A percentile compares a stretch with the other conserved stretches of the same genome.
Evolutionary conservation across 2,113 vertebrate species (phyloP).

Genomic region (Calyptommatus sinebrachiatus): DNA sequence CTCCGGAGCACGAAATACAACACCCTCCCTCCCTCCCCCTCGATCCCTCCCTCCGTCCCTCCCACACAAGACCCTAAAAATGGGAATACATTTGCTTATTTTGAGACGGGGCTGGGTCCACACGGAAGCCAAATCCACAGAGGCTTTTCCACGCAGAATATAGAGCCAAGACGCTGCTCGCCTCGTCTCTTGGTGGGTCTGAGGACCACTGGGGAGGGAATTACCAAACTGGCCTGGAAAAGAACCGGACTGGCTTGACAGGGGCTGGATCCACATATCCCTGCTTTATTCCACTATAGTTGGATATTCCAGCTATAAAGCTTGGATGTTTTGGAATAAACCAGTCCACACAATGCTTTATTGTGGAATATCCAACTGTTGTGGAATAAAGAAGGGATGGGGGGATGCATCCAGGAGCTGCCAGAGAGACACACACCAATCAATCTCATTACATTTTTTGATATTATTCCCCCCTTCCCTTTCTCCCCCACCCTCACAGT

Average conservation of each 20-base stretch:
- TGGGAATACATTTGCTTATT: conserved; percentile 45
- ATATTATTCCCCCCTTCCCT: too few relatives aligned
- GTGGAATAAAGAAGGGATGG: too few relatives aligned
- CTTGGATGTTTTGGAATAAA: too few relatives aligned
- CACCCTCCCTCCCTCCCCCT: too few relatives aligned
- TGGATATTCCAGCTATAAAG: too few relatives aligned
- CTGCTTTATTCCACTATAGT: too few relatives aligned
- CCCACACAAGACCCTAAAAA: conserved; percentile 42
- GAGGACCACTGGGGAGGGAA: background rate
- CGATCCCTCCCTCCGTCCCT: background rate
- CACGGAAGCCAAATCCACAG: background rate
- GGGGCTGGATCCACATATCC: too few relatives aligned
- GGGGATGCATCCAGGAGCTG: background rate
- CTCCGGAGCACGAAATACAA: background rate
- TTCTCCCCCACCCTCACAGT: too few relatives aligned
- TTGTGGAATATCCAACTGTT: too few relatives aligned
- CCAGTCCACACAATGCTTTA: too few relatives aligned
- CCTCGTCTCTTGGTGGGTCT: background rate
- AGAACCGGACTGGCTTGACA: background rate
- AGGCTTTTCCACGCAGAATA: background rate
- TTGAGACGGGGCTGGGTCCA: conserved; percentile 1
- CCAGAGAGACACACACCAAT: conserved; percentile 7
- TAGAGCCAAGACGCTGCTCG: background rate
- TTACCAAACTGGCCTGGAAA: background rate
- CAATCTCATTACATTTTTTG: conserved; percentile 19